Conservation (phyloP, 2,113 vertebrate genomes). For the Neolamprologus cancellatus region DNA sequence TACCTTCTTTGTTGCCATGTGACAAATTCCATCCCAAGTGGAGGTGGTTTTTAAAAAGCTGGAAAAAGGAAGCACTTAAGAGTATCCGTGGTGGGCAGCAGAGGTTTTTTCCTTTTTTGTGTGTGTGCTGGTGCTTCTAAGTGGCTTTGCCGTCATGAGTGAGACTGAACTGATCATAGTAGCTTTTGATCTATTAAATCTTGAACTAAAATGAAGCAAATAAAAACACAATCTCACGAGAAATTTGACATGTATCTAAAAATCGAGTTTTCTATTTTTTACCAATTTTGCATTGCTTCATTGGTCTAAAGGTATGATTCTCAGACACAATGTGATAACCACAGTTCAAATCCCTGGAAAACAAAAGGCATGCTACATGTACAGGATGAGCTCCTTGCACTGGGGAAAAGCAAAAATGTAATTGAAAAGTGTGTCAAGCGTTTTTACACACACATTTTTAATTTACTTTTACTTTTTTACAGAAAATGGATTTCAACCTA, state of each 20-base stretch:
- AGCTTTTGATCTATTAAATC: not conserved
- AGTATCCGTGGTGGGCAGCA: not conserved
- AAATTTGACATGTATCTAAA: not conserved
- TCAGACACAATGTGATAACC: not conserved
- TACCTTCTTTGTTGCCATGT: not conserved
- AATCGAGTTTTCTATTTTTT: not conserved
- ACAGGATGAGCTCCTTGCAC: not conserved
- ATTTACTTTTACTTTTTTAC: not conserved
- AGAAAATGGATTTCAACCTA: not conserved
- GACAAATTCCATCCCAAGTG: not conserved
- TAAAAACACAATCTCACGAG: not conserved
- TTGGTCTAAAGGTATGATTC: not conserved
- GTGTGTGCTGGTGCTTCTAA: not conserved
- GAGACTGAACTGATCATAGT: not conserved
- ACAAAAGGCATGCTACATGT: not conserved
- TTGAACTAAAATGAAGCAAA: not conserved
- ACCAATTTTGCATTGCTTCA: not conserved
- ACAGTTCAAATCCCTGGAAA: not conserved
- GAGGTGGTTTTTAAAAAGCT: not conserved
- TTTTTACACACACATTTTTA: not conserved
- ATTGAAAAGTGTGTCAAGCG: not conserved
- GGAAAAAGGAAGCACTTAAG: not conserved
- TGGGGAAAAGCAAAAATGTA: not conserved
- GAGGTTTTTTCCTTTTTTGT: not conserved
- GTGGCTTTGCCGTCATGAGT: not conserved